phyloP scores from a whole-genome alignment of 1,140 invertebrate species.

The Mercenaria mercenaria region DNA sequence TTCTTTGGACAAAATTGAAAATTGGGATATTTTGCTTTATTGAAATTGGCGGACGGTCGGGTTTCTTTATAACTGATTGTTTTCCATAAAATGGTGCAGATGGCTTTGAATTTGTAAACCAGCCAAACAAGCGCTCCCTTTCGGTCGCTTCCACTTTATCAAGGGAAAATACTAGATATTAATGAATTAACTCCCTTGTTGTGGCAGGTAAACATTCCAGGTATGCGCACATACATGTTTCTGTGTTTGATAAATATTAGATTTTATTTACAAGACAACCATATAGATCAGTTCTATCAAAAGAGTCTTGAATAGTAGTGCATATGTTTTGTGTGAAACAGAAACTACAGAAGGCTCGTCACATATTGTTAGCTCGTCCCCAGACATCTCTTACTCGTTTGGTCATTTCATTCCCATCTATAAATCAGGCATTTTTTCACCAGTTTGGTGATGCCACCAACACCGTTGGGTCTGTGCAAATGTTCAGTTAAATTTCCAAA shows the following conservation, averaged over 20 bases:
- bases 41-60: slow-evolving; percentile 56
- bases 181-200: slow-evolving; percentile 27
- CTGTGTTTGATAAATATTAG: background rate
- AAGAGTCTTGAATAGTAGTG: no score
- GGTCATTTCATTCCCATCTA: no score
- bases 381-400: no score
- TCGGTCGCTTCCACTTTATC: slow-evolving; percentile 13
- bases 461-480: no score
- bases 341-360: no score
- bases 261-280: no score
- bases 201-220: slow-evolving; percentile 34
- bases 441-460: no score
- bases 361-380: no score
- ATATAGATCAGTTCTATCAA: no score
- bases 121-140: slow-evolving; percentile 23
- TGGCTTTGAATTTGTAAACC: background rate
- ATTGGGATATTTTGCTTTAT: slow-evolving; percentile 25
- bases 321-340: no score
- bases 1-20: background rate
- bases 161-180: slow-evolving; percentile 12
- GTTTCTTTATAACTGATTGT: background rate
- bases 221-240: slow-evolving; percentile 47
- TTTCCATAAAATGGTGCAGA: background rate
- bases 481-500: no score
- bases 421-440: no score